Conservation (phyloP, 1,140 invertebrate species). For the Stenopsyche tienmushanensis region DNA sequence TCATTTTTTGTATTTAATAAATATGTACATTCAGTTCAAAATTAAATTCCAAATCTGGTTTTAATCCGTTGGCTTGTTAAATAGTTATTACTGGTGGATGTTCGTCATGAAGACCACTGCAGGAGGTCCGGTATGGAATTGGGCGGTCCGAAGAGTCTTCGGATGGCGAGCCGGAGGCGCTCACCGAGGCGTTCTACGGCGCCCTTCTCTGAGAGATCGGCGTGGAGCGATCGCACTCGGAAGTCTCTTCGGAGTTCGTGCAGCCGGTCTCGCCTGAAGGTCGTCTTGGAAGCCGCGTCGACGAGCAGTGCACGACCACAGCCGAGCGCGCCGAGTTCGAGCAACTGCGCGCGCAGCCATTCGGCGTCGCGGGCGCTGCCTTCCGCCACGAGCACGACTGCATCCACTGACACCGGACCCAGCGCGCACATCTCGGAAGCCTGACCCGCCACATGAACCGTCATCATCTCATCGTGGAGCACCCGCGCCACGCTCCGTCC, state of each 20-base stretch:
- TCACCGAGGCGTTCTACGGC: not conserved
- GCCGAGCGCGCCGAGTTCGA: not conserved
- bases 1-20: too few relatives aligned
- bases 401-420: not conserved
- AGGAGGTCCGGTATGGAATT: not conserved
- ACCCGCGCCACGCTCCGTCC: not conserved
- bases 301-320: too few relatives aligned
- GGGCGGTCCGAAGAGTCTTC: not conserved
- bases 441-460: constrained; percentile 4
- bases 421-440: not conserved
- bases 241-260: not conserved
- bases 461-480: not conserved
- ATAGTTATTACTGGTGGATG: too few relatives aligned
- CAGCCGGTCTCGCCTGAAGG: too few relatives aligned
- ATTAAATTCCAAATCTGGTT: too few relatives aligned
- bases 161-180: not conserved
- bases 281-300: too few relatives aligned
- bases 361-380: not conserved
- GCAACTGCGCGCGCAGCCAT: not conserved
- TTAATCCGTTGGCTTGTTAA: too few relatives aligned
- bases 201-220: not conserved
- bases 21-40: too few relatives aligned
- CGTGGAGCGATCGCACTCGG: not conserved
- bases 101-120: too few relatives aligned
- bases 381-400: not conserved